These are phyloP conservation scores for Glaucopsyche alexis DNA, from an alignment of 2,888 invertebrate species.

Conservation along the genomic window DNA sequence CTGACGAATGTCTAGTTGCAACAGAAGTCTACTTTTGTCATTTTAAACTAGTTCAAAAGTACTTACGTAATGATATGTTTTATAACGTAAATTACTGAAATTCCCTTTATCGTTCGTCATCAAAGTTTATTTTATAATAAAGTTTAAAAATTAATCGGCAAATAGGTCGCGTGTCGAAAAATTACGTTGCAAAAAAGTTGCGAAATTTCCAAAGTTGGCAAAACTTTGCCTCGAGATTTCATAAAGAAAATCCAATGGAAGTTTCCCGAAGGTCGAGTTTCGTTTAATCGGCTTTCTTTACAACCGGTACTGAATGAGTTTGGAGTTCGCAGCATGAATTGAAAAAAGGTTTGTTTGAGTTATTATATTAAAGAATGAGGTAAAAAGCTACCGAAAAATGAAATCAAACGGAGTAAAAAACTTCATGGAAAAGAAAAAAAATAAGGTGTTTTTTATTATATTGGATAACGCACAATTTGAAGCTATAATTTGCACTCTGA, in stretches of 20 bases:
- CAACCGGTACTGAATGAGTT: conserved; percentile 23
- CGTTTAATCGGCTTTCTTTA: conserved; percentile 25
- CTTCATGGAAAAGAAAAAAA: neutral
- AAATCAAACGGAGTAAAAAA: neutral
- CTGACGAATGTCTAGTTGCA: too few relatives aligned
- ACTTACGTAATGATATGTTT: too few relatives aligned
- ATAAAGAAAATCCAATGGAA: conserved; percentile 21
- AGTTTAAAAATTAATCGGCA: conserved; percentile 22
- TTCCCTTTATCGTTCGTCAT: neutral
- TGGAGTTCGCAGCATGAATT: neutral
- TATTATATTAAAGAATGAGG: neutral
- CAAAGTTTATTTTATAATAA: neutral
- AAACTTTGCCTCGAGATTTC: conserved; percentile 19
- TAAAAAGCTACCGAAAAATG: neutral
- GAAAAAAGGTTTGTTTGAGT: neutral
- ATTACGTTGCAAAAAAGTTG: conserved; percentile 21
- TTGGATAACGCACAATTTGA: too few relatives aligned
- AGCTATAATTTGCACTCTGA: too few relatives aligned
- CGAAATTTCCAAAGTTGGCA: conserved; percentile 10
- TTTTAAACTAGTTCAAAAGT: too few relatives aligned
- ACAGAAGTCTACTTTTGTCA: too few relatives aligned
- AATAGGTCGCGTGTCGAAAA: neutral
- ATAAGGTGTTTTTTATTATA: neutral
- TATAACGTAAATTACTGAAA: neutral
- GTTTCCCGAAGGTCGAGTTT: conserved; percentile 24